A percentile compares a stretch with the other conserved stretches of the same genome.
These are phyloP conservation scores for Upupa epops DNA, from an alignment of 2,113 vertebrate genomes.

Conservation along the genomic window DNA sequence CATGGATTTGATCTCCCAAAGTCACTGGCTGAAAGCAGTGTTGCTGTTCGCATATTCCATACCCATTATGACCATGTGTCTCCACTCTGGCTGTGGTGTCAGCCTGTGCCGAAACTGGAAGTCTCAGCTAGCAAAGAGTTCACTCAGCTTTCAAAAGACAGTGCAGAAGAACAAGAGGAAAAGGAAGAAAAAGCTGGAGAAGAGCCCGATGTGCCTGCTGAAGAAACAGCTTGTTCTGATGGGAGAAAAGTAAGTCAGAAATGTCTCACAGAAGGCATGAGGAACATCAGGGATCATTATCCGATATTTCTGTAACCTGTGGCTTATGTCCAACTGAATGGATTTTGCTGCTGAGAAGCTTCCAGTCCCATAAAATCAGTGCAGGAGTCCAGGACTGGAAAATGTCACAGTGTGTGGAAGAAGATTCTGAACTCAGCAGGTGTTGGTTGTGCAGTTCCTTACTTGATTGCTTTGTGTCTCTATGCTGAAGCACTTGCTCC, in stretches of 20 bases:
- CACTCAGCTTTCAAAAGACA: neutral
- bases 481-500: neutral
- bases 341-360: neutral
- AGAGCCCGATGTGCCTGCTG: neutral
- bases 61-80: slow-evolving; percentile 87
- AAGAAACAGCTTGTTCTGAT: slow-evolving; percentile 16
- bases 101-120: neutral
- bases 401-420: fast-evolving
- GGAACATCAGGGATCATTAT: neutral
- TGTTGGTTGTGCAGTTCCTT: neutral
- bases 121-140: fast-evolving
- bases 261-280: neutral
- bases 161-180: neutral
- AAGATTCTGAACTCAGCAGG: neutral
- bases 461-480: neutral
- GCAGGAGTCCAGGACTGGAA: neutral
- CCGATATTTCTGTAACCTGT: neutral
- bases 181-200: neutral
- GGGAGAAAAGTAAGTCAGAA: neutral
- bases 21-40: slow-evolving; percentile 74
- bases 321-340: neutral
- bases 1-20: slow-evolving; percentile 84
- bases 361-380: neutral
- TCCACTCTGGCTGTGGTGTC: slow-evolving; percentile 28
- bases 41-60: slow-evolving; percentile 84